phyloP scores from a whole-genome alignment of 2,113 vertebrate genomes.

The Petromus typicus region DNA sequence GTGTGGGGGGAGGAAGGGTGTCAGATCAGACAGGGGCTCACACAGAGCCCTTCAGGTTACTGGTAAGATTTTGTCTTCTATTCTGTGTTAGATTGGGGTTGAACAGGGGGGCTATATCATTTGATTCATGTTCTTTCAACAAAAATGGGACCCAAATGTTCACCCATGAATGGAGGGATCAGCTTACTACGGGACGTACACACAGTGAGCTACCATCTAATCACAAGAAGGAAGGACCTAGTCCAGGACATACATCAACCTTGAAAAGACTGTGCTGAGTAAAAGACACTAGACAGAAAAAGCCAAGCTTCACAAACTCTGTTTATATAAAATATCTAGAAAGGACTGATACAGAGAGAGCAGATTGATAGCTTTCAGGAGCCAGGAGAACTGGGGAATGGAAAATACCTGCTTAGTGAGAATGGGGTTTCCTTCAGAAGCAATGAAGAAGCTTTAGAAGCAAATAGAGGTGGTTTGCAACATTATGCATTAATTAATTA shows the following conservation, averaged over 20 bases:
- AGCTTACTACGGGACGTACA: not conserved
- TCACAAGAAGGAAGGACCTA: not conserved
- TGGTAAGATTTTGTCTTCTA: not conserved
- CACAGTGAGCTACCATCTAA: not conserved
- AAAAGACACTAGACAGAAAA: not conserved
- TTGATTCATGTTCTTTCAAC: not conserved
- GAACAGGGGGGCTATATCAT: not conserved
- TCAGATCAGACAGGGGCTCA: not conserved
- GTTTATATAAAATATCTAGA: not conserved
- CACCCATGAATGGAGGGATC: not conserved
- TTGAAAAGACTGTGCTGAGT: not conserved
- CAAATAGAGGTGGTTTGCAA: not conserved
- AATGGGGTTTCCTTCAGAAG: not conserved
- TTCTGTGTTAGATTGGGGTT: not conserved
- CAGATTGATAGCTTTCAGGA: not conserved
- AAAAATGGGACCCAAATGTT: not conserved
- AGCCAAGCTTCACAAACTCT: not conserved
- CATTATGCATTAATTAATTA: not conserved
- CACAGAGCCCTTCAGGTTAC: not conserved
- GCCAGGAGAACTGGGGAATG: not conserved
- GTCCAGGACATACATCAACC: not conserved
- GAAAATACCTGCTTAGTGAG: not conserved
- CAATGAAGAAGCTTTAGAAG: not conserved
- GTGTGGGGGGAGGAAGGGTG: not conserved
- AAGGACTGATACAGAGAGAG: not conserved